Evolutionary conservation across 2,888 invertebrate species (phyloP).

Genomic region (Hermaeophaga mercurialis): DNA sequence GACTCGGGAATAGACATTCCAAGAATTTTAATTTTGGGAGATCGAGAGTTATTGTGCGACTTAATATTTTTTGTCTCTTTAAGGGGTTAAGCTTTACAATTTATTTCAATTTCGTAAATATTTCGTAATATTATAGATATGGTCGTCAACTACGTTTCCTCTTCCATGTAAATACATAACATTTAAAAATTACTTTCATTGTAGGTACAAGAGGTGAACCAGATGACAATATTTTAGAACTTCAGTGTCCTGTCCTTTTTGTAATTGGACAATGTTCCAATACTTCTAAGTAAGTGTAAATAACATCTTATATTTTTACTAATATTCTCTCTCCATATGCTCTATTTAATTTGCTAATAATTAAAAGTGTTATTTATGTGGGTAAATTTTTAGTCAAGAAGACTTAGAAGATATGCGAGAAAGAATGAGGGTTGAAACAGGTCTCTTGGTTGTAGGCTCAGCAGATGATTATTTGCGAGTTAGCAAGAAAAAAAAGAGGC

Average conservation of each 20-base stretch:
- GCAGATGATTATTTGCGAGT: constrained; percentile 78
- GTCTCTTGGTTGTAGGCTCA: constrained; percentile 77
- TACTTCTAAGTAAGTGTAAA: constrained; percentile 60
- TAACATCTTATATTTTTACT: too few relatives aligned
- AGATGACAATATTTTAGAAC: constrained; percentile 75
- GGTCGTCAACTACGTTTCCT: too few relatives aligned
- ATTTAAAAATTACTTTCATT: too few relatives aligned
- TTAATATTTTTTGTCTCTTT: too few relatives aligned
- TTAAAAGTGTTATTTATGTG: too few relatives aligned
- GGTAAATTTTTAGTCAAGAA: constrained; percentile 66
- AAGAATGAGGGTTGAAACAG: constrained; percentile 76
- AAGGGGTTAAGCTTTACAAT: not conserved
- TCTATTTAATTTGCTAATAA: not conserved
- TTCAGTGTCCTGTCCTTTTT: constrained; percentile 76
- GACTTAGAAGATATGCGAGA: constrained; percentile 79
- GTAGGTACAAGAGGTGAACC: constrained; percentile 66
- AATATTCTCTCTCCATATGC: too few relatives aligned
- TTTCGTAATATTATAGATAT: too few relatives aligned
- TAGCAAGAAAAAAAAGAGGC: constrained; percentile 69
- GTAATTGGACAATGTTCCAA: constrained; percentile 77
- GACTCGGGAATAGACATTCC: too few relatives aligned
- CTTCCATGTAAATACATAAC: too few relatives aligned
- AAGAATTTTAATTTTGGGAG: too few relatives aligned
- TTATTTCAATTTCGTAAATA: too few relatives aligned
- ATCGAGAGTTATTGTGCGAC: too few relatives aligned